phyloP scores from a whole-genome alignment of 2,888 invertebrate species.

The Steinernema carpocapsae region DNA sequence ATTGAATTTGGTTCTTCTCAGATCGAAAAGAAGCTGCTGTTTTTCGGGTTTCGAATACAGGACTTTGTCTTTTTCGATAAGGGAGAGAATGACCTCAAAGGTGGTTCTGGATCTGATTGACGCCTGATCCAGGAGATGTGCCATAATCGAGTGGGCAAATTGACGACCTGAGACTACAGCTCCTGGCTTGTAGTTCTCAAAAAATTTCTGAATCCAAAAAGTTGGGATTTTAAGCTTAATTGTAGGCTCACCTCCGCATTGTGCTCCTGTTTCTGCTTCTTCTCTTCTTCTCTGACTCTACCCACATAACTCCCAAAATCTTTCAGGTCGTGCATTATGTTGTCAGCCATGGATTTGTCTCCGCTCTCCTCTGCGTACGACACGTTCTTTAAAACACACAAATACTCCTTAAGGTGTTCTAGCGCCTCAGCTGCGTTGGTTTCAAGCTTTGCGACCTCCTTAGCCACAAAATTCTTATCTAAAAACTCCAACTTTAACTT shows the following conservation, averaged over 20 bases:
- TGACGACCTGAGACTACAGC: not conserved
- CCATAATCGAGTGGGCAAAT: not conserved
- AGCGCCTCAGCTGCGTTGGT: not conserved
- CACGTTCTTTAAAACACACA: not conserved
- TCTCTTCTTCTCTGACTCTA: not conserved
- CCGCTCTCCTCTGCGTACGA: not conserved
- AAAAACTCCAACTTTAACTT: not conserved
- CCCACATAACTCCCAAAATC: not conserved
- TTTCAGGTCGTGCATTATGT: not conserved
- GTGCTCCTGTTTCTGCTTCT: not conserved
- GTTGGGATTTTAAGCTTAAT: not conserved
- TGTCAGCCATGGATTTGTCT: not conserved
- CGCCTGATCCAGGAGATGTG: not conserved
- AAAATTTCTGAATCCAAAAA: not conserved
- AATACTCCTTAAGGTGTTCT: not conserved
- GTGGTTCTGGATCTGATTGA: not conserved
- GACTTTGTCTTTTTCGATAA: not conserved
- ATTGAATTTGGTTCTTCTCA: slow-evolving; percentile 15
- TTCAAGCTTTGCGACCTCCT: not conserved
- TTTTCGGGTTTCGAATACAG: not conserved
- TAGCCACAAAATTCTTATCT: not conserved
- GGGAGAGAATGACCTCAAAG: slow-evolving; percentile 14
- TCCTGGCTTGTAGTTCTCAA: not conserved
- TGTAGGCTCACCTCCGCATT: slow-evolving; percentile 10
- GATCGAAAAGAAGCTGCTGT: not conserved